These are phyloP conservation scores for Glandiceps talaboti DNA, from an alignment of 53 echinoderm and acorn worm genomes.

Conservation along the genomic window DNA sequence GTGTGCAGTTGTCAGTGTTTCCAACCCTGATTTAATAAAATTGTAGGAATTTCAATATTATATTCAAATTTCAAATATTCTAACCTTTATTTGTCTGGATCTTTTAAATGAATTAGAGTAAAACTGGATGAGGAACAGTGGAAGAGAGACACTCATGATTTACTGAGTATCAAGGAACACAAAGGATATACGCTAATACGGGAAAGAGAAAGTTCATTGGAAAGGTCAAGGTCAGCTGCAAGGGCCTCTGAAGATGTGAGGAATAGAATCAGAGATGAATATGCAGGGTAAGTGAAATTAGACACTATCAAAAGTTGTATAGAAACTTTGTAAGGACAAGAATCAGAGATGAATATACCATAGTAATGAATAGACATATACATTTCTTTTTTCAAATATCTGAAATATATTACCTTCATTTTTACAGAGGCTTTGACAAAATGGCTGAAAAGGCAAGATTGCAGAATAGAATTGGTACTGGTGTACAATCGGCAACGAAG, in stretches of 20 bases:
- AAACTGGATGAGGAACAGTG: conserved; percentile 24
- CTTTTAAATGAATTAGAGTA: too few species aligned
- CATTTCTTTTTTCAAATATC: too few species aligned
- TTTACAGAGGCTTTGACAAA: conserved; percentile 52
- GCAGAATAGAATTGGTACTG: conserved; percentile 34
- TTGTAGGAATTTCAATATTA: too few species aligned
- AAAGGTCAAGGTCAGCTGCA: conserved; percentile 35
- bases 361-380: too few species aligned
- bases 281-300: conserved; percentile 34
- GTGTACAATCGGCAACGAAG: conserved; percentile 56
- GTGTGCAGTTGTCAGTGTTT: too few species aligned
- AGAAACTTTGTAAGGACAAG: too few species aligned
- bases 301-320: too few species aligned
- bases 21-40: too few species aligned
- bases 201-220: conserved; percentile 13
- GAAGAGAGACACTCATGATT: conserved; percentile 8
- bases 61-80: too few species aligned
- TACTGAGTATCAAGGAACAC: conserved; percentile 26
- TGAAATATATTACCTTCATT: neutral
- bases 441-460: conserved; percentile 52
- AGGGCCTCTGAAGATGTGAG: conserved; percentile 29
- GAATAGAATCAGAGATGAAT: conserved; percentile 25
- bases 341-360: too few species aligned
- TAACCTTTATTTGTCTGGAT: too few species aligned
- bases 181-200: conserved; percentile 7